phyloP scores from a whole-genome alignment of 2,797 vertebrate species.

The Eleutherodactylus coqui region DNA sequence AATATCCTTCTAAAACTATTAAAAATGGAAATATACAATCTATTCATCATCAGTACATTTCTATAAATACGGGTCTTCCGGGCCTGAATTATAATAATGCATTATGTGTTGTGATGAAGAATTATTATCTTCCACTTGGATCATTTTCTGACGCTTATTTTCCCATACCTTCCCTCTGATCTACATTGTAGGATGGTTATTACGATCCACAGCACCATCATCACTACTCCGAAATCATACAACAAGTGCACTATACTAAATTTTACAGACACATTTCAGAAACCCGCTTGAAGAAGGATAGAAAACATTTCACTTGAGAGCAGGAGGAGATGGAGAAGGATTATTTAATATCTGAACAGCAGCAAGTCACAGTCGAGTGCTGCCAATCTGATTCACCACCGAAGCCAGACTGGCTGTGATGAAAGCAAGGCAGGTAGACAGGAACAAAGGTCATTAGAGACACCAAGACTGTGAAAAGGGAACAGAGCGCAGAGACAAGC shows the following conservation, averaged over 20 bases:
- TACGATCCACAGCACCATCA: not conserved
- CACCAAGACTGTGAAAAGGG: not conserved
- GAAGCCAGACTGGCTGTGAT: slow-evolving; percentile 44
- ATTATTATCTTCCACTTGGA: too few species aligned
- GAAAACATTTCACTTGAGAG: slow-evolving; percentile 24
- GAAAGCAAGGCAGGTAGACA: slow-evolving; percentile 44
- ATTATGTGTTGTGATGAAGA: too few species aligned
- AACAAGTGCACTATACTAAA: not conserved
- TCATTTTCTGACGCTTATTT: not conserved
- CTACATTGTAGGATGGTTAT: not conserved
- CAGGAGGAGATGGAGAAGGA: slow-evolving; percentile 16
- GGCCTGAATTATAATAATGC: too few species aligned
- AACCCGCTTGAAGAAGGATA: not conserved
- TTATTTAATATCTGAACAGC: slow-evolving; percentile 41
- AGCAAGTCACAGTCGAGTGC: slow-evolving; percentile 26
- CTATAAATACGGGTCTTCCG: too few species aligned
- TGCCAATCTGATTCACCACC: slow-evolving; percentile 41
- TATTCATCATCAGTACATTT: too few species aligned
- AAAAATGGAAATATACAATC: too few species aligned
- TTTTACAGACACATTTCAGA: slow-evolving; percentile 4
- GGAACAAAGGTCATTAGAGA: slow-evolving; percentile 52
- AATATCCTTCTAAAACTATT: too few species aligned
- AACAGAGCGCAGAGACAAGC: not conserved
- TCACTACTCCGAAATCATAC: not conserved
- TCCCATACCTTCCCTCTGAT: too few species aligned